A percentile compares a stretch with the other conserved stretches of the same genome.
These are phyloP conservation scores for zebrafish (Danio rerio) DNA, from an alignment of 2,113 vertebrate genomes.

Conservation along the genomic window GRCz12tu NC_133192.1:34461501-34462000, in stretches of 20 bases:
- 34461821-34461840: slow-evolving; percentile 1
- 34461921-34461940: not conserved
- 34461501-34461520: too few species aligned
- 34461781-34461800: not conserved
- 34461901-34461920: not conserved
- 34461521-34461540: too few species aligned
- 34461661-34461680: too few species aligned
- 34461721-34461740: too few species aligned
- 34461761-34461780: not conserved
- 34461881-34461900: not conserved
- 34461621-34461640: too few species aligned
- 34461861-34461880: not conserved
- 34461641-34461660: too few species aligned
- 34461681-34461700: too few species aligned
- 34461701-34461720: too few species aligned
- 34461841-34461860: not conserved
- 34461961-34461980: not conserved
- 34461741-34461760: not conserved
- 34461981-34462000: not conserved
- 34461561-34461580: too few species aligned
- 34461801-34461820: not conserved
- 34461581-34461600: too few species aligned
- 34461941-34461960: not conserved
- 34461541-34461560: too few species aligned
- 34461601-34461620: too few species aligned